A percentile compares a stretch with the other conserved stretches of the same genome.
Conservation (phyloP, 2,888 invertebrate genomes). For the Harpalus rufipes region DNA sequence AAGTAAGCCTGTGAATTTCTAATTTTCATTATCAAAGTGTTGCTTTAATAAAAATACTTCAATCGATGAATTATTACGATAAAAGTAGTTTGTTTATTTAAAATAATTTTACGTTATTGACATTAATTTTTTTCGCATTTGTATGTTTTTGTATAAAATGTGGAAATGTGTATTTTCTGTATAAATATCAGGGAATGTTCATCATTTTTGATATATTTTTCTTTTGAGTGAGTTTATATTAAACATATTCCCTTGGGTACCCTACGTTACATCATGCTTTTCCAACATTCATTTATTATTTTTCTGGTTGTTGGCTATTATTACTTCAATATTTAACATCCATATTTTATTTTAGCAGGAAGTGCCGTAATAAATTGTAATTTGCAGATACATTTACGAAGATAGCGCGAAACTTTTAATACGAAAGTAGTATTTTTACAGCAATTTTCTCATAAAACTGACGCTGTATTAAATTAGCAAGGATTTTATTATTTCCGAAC, state of each 20-base stretch:
- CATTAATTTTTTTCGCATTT: background rate
- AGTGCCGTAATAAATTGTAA: conserved; percentile 25
- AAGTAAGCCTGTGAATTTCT: too few relatives aligned
- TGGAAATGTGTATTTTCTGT: background rate
- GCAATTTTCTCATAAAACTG: conserved; percentile 37
- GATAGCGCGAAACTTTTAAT: conserved; percentile 25
- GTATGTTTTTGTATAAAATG: background rate
- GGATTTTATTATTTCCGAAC: conserved; percentile 47
- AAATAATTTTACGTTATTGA: too few relatives aligned
- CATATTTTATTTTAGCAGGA: conserved; percentile 8
- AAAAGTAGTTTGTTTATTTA: too few relatives aligned
- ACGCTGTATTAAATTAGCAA: conserved; percentile 13
- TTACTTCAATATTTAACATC: conserved; percentile 23
- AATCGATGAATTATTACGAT: too few relatives aligned
- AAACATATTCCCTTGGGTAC: conserved; percentile 18
- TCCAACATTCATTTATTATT: conserved; percentile 17
- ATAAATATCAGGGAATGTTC: conserved; percentile 17
- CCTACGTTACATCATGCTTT: background rate
- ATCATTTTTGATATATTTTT: conserved; percentile 29
- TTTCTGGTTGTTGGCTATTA: conserved; percentile 8
- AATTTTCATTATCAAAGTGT: too few relatives aligned
- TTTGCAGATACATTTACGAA: conserved; percentile 3
- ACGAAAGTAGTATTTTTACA: conserved; percentile 16
- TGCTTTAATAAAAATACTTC: too few relatives aligned
- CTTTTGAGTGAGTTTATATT: conserved; percentile 38